A percentile compares a stretch with the other conserved stretches of the same genome.
Evolutionary conservation across 2,888 invertebrate genomes (phyloP).

Genomic region (Diarsia mendica): DNA sequence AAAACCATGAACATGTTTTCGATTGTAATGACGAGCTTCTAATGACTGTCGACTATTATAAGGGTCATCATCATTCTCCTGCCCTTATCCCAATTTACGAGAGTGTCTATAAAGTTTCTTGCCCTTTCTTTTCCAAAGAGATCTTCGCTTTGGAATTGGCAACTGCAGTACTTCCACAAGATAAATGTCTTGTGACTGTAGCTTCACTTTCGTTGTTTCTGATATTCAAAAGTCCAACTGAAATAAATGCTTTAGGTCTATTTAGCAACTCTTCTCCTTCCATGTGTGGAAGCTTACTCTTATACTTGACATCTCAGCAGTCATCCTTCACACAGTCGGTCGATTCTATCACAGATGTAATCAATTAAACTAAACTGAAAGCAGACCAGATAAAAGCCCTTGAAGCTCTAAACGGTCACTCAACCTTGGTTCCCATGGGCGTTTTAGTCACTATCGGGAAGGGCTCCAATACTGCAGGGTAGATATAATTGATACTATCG

Average conservation of each 20-base stretch:
- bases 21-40: not conserved
- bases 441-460: constrained; percentile 74
- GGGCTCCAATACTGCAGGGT: constrained; percentile 73
- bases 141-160: no score
- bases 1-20: not conserved
- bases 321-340: not conserved
- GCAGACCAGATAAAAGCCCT: constrained; percentile 45
- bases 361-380: constrained; percentile 38
- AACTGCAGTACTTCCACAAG: no score
- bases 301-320: not conserved
- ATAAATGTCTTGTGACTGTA: no score
- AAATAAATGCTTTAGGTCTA: no score
- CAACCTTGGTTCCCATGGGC: constrained; percentile 71
- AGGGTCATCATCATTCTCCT: no score
- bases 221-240: no score
- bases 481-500: constrained; percentile 84
- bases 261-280: not conserved
- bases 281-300: not conserved
- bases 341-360: constrained; percentile 1
- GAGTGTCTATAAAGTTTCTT: no score
- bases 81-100: not conserved
- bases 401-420: constrained; percentile 54
- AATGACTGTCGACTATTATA: not conserved
- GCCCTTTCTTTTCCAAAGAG: no score
- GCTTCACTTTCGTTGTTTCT: no score